These are phyloP conservation scores for Caenorhabditis panamensis DNA, from an alignment of 2,888 invertebrate genomes.

Conservation along the genomic window DNA sequence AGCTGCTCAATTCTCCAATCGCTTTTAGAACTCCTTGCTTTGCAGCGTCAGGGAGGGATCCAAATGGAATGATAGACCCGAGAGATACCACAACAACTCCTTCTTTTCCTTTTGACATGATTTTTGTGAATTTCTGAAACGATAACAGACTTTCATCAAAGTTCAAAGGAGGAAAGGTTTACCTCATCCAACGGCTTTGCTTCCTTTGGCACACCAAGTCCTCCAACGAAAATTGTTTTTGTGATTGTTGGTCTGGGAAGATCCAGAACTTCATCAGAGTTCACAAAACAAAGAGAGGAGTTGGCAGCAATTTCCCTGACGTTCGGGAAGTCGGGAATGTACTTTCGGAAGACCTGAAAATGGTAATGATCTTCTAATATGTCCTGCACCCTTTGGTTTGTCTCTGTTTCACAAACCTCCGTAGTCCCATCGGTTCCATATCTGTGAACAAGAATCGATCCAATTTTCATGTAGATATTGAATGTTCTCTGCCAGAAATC, in stretches of 20 bases:
- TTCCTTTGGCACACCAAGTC: conserved; percentile 62
- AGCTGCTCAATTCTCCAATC: conserved; percentile 59
- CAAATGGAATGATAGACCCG: conserved; percentile 67
- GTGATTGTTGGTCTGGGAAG: conserved; percentile 67
- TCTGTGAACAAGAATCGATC: conserved; percentile 66
- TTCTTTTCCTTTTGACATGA: conserved; percentile 69
- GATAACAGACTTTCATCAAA: background rate
- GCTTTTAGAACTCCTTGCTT: conserved; percentile 53
- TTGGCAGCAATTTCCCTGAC: conserved; percentile 73
- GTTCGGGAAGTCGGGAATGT: conserved; percentile 72
- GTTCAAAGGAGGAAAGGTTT: background rate
- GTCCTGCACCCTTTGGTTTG: too few relatives aligned
- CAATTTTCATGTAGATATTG: conserved; percentile 75
- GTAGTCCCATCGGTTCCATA: conserved; percentile 69
- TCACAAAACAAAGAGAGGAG: conserved; percentile 66
- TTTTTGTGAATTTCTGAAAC: conserved; percentile 60
- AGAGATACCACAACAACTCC: conserved; percentile 73
- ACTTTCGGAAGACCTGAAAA: conserved; percentile 67
- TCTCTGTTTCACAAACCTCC: conserved; percentile 42
- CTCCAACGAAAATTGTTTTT: conserved; percentile 67
- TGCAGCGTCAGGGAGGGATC: conserved; percentile 29
- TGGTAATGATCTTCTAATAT: background rate
- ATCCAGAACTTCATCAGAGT: conserved; percentile 69
- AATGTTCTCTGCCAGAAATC: conserved; percentile 70
- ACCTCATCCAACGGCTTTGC: conserved; percentile 62